phyloP scores from a whole-genome alignment of 2,113 vertebrate species.

The Muntiacus reevesi region DNA sequence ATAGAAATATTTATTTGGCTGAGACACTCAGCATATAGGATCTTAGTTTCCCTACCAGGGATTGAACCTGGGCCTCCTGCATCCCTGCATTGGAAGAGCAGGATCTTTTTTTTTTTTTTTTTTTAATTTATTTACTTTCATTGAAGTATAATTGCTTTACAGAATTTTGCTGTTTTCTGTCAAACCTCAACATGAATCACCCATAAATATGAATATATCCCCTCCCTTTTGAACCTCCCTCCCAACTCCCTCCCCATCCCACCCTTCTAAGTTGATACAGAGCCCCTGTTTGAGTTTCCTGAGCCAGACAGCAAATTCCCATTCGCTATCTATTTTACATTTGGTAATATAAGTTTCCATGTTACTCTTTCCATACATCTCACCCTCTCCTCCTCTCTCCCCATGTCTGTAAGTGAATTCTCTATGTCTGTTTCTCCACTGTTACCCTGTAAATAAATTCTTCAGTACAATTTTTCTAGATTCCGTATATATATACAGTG shows the following conservation, averaged over 20 bases:
- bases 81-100: background rate
- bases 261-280: background rate
- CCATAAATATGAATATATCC: background rate
- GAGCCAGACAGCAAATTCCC: background rate
- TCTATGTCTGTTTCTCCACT: background rate
- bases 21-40: background rate
- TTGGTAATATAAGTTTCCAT: background rate
- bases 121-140: background rate
- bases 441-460: background rate
- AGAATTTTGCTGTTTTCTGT: background rate
- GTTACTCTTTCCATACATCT: background rate
- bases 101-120: background rate
- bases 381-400: background rate
- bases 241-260: background rate
- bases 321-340: background rate
- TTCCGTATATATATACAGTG: background rate
- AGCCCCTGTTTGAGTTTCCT: background rate
- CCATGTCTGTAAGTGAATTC: background rate
- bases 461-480: background rate
- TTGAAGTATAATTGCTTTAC: background rate
- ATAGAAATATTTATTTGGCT: background rate
- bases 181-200: background rate
- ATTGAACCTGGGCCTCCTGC: background rate
- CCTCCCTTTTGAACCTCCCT: background rate
- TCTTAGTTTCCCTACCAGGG: background rate